Evolutionary conservation across 2,888 invertebrate species (phyloP), one percentile per base, ranked within the genome.

Genomic region (Muschampia plurimacula): DNA sequence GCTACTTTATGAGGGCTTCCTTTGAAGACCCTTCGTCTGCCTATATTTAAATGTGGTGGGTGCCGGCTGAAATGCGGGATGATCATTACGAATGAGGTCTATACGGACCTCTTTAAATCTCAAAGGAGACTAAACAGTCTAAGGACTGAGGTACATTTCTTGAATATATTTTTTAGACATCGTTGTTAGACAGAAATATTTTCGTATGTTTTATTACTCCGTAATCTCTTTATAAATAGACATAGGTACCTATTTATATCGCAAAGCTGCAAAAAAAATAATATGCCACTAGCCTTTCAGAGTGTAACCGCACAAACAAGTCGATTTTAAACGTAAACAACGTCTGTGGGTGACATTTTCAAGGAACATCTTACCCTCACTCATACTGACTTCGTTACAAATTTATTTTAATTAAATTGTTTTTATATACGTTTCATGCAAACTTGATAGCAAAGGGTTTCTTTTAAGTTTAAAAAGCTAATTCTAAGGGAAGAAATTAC

Each of bases 1-100:
- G 80, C 81, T 85, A 87, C 83, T 84, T 69, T 72, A 66, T 66
- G 64, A 74, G 80, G 80, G 80, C 78, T 83, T 81, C 82, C 83
- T 88, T 87, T 86, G 85, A 86, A 75, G 76, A 77, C 72, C 76
- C 74, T 72, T 73, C 63, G 74, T 75, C 74, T 76, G 74, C 55
- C 41, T 41, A 72, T 60, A 74, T 74, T 74, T 74, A 74, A 72
- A 74, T 73, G 72, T 70, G 75, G 74, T 75, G n/a, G 69, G 60
- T 65, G 62, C 49, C 28, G 64, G 57, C 15, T 41, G 62, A 67
- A 72, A 72, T 69, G 41, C 62, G 62, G 44, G 62, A 67, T 49
- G 41, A 67, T 62, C 41, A 55, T 72, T 72, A 55, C 60, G 13
- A 67, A 67, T 15, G 49, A 15, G 49, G 57, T 72, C 15, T 60